phyloP scores from a whole-genome alignment of 2,113 vertebrate genomes.

The Seriola quinqueradiata region DNA sequence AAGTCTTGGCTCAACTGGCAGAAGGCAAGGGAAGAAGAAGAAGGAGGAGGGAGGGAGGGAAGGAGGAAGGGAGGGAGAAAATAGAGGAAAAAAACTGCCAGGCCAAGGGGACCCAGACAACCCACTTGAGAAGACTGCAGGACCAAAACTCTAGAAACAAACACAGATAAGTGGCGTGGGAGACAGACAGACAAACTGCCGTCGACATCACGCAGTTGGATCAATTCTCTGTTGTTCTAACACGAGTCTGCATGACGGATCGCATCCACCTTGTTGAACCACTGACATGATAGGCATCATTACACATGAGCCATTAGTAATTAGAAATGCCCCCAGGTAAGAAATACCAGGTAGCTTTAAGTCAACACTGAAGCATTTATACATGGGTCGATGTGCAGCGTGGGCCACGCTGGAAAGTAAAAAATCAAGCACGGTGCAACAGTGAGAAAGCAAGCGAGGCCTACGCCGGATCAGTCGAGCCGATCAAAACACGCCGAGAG shows the following conservation, averaged over 20 bases:
- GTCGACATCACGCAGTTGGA: not conserved
- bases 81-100: slow-evolving; percentile 8
- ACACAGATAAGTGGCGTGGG: slow-evolving; percentile 52
- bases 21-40: slow-evolving; percentile 20
- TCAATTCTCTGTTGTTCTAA: slow-evolving; percentile 34
- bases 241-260: slow-evolving; percentile 54
- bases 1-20: slow-evolving; percentile 83
- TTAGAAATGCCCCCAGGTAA: slow-evolving; percentile 69
- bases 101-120: slow-evolving; percentile 35
- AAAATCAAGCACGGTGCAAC: not conserved
- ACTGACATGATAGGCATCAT: slow-evolving; percentile 71
- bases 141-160: slow-evolving; percentile 56
- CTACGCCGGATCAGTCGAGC: slow-evolving; percentile 20
- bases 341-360: slow-evolving; percentile 67
- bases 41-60: not conserved
- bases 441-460: slow-evolving; percentile 19
- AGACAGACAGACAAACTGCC: slow-evolving; percentile 28
- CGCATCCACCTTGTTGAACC: slow-evolving; percentile 66
- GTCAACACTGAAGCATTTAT: slow-evolving; percentile 50
- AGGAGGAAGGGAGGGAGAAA: not conserved
- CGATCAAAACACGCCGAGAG: slow-evolving; percentile 49
- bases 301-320: slow-evolving; percentile 72
- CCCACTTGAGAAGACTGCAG: slow-evolving; percentile 44
- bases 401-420: not conserved
- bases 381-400: not conserved